phyloP scores from a whole-genome alignment of 2,888 invertebrate genomes.

The Xanthostigma xanthostigma region DNA sequence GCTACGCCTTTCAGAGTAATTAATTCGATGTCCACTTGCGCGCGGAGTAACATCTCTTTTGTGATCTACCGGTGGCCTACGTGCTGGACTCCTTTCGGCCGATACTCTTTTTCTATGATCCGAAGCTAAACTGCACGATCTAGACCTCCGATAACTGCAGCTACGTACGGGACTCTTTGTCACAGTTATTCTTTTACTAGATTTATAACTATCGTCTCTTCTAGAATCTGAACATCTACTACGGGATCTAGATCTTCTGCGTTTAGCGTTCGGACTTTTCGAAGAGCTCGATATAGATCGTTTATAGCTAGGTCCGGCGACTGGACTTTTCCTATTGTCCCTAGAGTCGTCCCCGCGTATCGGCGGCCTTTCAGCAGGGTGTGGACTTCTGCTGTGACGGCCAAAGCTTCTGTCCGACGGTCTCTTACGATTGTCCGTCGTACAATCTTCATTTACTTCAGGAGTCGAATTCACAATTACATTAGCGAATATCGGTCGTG shows the following conservation, averaged over 20 bases:
- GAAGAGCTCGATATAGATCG: not conserved
- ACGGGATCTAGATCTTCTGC: not conserved
- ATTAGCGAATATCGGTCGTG: not conserved
- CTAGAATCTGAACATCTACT: too few species aligned
- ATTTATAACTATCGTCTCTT: too few species aligned
- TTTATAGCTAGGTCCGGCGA: not conserved
- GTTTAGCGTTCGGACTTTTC: not conserved
- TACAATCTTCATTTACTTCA: not conserved
- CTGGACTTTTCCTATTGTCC: not conserved
- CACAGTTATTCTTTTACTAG: too few species aligned
- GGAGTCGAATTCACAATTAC: not conserved
- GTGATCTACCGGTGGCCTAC: too few species aligned
- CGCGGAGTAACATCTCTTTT: too few species aligned
- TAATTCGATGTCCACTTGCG: too few species aligned
- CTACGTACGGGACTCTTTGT: too few species aligned
- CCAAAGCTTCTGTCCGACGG: not conserved
- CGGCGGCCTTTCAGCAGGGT: not conserved
- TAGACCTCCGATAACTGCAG: too few species aligned
- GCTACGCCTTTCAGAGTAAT: too few species aligned
- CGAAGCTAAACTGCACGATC: too few species aligned
- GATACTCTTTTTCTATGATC: too few species aligned
- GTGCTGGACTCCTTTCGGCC: too few species aligned
- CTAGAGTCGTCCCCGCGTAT: not conserved
- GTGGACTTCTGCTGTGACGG: not conserved
- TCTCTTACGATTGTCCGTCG: not conserved